Evolutionary conservation across 2,797 vertebrate species (phyloP).

Genomic region (Florisuga fusca): DNA sequence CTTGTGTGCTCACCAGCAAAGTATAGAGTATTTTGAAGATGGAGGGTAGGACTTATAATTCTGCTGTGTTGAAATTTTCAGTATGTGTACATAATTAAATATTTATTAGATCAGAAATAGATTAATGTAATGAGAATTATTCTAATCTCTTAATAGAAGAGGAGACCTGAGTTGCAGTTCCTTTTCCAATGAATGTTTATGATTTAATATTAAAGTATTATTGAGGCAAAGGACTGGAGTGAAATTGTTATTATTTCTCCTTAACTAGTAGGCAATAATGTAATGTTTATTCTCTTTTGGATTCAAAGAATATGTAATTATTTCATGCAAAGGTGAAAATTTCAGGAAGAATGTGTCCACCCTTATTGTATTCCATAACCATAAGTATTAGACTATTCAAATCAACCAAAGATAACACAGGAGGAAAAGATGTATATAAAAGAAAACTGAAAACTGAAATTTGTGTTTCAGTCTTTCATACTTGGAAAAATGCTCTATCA

Average conservation of each 20-base stretch:
- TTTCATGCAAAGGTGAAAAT: background rate
- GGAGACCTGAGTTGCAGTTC: background rate
- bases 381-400: background rate
- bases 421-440: background rate
- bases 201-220: slow-evolving; percentile 10
- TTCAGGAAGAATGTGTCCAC: background rate
- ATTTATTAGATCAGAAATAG: background rate
- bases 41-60: background rate
- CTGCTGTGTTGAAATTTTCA: background rate
- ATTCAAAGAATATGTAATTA: slow-evolving; percentile 24
- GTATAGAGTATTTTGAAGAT: background rate
- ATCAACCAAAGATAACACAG: rapidly evolving
- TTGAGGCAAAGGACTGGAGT: background rate
- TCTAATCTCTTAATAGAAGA: background rate
- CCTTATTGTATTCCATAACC: background rate
- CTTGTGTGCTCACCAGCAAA: background rate
- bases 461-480: background rate
- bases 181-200: background rate
- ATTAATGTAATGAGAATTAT: background rate
- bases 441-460: background rate
- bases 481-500: background rate
- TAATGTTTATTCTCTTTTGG: background rate
- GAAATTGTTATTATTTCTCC: slow-evolving; percentile 9
- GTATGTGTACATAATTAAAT: background rate
- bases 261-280: background rate